Evolutionary conservation across 2,113 vertebrate genomes (phyloP).

Genomic region (Rhea pennata): DNA sequence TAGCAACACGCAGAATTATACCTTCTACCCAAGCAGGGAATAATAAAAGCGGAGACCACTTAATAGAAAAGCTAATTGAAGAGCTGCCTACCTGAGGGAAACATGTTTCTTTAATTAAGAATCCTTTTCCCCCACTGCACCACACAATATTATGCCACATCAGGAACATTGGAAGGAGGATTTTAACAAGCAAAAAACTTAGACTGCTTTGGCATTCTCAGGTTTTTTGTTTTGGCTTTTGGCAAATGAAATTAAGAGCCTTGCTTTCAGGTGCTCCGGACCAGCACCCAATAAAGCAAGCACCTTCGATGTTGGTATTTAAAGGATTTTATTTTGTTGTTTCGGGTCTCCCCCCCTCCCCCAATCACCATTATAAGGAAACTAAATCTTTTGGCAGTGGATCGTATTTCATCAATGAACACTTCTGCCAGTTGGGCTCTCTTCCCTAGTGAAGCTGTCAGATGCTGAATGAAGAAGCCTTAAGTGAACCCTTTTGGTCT

Average conservation of each 20-base stretch:
- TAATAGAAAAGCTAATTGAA: not conserved
- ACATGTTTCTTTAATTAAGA: not conserved
- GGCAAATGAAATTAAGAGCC: not conserved
- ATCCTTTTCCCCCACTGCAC: not conserved
- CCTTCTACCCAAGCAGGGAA: not conserved
- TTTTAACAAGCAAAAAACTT: not conserved
- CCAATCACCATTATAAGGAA: not conserved
- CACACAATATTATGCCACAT: not conserved
- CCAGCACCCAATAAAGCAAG: not conserved
- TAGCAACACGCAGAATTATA: constrained; percentile 2
- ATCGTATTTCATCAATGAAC: not conserved
- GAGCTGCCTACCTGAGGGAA: not conserved
- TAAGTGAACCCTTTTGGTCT: not conserved
- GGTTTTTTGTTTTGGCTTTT: not conserved
- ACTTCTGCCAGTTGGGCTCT: not conserved
- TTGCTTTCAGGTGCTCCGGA: not conserved
- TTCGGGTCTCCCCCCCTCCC: no score
- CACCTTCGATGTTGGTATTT: not conserved
- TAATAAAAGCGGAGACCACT: not conserved
- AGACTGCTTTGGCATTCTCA: not conserved
- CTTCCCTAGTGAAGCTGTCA: not conserved
- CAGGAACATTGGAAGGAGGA: not conserved
- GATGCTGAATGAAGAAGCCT: not conserved
- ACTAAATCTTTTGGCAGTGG: not conserved
- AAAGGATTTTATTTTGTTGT: not conserved